Percentiles rank a stretch among this genome's conserved stretches.
Evolutionary conservation across 2,113 vertebrate genomes (phyloP).

Genomic region (Chloebia gouldiae): DNA sequence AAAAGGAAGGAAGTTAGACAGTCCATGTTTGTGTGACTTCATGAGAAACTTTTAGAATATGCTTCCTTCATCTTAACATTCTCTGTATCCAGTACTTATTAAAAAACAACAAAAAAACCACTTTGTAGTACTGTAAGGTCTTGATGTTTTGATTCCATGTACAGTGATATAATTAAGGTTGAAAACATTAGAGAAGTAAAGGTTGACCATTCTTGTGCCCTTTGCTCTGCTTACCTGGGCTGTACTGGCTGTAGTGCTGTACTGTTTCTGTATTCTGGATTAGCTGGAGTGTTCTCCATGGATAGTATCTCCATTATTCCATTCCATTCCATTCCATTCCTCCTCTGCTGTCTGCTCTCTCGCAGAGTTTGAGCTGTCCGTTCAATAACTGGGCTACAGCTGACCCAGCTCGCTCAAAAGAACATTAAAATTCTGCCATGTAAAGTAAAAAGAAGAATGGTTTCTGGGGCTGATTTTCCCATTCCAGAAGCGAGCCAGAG

Average conservation of each 20-base stretch:
- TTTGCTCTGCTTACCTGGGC: neutral
- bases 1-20: neutral
- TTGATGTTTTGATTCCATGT: neutral
- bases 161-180: neutral
- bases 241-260: neutral
- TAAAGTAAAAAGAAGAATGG: neutral
- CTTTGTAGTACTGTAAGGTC: neutral
- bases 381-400: neutral
- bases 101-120: neutral
- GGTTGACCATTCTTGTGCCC: fast-evolving
- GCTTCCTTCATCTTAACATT: neutral
- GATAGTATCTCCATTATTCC: neutral
- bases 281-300: neutral
- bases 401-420: neutral
- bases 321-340: neutral
- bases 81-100: neutral
- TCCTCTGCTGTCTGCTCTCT: neutral
- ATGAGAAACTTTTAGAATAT: neutral
- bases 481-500: neutral
- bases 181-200: neutral
- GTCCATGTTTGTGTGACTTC: neutral
- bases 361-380: neutral
- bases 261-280: neutral
- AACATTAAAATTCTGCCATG: neutral
- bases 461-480: neutral